These are phyloP conservation scores for Tympanoctomys barrerae DNA, from an alignment of 2,797 vertebrate species.

Conservation along the genomic window DNA sequence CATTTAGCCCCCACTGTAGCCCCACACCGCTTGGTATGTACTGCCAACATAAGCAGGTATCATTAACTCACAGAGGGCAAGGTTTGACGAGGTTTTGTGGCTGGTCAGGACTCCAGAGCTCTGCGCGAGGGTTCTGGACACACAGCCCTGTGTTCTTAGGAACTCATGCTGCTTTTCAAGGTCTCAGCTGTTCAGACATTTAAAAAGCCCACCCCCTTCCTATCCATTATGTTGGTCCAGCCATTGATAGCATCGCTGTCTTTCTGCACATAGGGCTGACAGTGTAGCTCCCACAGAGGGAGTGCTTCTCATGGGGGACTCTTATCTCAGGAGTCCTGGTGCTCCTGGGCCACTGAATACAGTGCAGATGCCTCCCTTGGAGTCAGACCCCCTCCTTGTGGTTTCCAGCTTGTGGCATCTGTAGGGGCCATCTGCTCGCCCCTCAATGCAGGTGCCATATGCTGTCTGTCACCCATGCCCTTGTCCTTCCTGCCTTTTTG, in stretches of 20 bases:
- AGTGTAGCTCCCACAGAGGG: not conserved
- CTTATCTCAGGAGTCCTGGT: not conserved
- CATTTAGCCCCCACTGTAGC: not conserved
- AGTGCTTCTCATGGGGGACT: not conserved
- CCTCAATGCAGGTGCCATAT: no score
- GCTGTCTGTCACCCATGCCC: not conserved
- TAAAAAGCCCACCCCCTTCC: no score
- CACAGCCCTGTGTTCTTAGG: not conserved
- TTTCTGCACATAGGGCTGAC: not conserved
- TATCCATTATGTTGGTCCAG: rapidly evolving
- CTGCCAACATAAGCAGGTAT: not conserved
- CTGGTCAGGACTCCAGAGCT: not conserved
- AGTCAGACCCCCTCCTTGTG: rapidly evolving
- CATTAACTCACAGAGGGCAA: not conserved
- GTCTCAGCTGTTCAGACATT: not conserved
- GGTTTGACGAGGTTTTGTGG: not conserved
- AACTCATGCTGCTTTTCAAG: not conserved
- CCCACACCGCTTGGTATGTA: not conserved
- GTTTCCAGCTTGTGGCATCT: not conserved
- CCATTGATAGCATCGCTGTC: not conserved
- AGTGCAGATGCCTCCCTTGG: not conserved
- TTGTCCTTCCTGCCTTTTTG: not conserved
- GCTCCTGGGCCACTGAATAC: not conserved
- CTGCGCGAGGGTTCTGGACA: not conserved
- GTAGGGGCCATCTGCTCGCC: not conserved